A percentile compares a stretch with the other conserved stretches of the same genome.
These are phyloP conservation scores for Enteromius viviparus DNA, from an alignment of 2,797 vertebrate species.

Conservation along the genomic window DNA sequence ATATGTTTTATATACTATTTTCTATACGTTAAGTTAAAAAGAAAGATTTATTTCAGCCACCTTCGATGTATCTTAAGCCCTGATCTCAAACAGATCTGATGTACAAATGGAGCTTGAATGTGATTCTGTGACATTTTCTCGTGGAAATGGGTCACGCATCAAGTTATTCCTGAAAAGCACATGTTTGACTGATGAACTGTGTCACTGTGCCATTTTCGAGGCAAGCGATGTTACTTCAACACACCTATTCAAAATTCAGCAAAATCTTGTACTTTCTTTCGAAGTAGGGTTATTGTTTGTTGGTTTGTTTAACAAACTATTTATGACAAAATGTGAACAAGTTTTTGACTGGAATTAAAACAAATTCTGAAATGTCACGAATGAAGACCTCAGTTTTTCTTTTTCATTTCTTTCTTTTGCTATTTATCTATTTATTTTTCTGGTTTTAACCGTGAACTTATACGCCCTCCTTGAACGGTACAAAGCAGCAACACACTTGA, in stretches of 20 bases:
- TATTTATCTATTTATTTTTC: background rate
- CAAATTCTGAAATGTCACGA: constrained; percentile 72
- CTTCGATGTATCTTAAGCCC: constrained; percentile 73
- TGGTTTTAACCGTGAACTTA: constrained; percentile 33
- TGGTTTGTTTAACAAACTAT: constrained; percentile 84
- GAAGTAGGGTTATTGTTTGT: constrained; percentile 78
- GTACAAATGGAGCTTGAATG: constrained; percentile 81
- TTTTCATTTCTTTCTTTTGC: constrained; percentile 57
- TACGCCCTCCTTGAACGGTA: constrained; percentile 24
- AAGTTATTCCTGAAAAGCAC: constrained; percentile 83
- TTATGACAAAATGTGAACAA: constrained; percentile 82
- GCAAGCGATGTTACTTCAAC: constrained; percentile 75
- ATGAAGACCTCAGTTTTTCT: constrained; percentile 70
- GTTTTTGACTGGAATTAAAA: constrained; percentile 84
- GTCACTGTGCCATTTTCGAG: constrained; percentile 81
- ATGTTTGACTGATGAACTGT: constrained; percentile 82
- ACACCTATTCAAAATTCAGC: constrained; percentile 73
- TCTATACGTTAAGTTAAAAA: constrained; percentile 85
- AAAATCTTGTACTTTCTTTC: constrained; percentile 75
- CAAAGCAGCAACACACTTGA: constrained; percentile 74
- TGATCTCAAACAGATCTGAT: constrained; percentile 75
- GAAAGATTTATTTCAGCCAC: constrained; percentile 79
- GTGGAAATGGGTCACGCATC: constrained; percentile 79
- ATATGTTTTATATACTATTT: constrained; percentile 89
- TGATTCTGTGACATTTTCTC: constrained; percentile 83